Evolutionary conservation across 2,888 invertebrate genomes (phyloP).

Genomic region (Morpho deidamia): DNA sequence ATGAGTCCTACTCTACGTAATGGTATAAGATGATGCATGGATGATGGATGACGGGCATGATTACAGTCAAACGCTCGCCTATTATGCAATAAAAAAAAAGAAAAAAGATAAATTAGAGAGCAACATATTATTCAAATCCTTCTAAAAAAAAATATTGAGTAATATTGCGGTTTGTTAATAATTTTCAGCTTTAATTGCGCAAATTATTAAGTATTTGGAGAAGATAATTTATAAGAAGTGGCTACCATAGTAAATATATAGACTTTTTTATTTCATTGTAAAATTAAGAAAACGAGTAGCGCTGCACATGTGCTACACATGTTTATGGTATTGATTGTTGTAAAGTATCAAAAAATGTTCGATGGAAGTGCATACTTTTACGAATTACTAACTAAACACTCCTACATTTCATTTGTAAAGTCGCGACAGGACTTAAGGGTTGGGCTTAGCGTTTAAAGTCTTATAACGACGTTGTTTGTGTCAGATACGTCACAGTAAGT

Average conservation of each 20-base stretch:
- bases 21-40: no score
- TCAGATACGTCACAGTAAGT: neutral
- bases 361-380: conserved; percentile 62
- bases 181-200: no score
- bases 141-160: no score
- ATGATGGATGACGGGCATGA: no score
- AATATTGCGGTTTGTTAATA: no score
- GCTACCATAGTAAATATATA: neutral
- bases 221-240: neutral
- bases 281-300: neutral
- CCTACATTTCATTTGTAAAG: conserved; percentile 4
- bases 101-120: no score
- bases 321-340: conserved; percentile 5
- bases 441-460: neutral
- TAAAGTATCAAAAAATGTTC: conserved; percentile 38
- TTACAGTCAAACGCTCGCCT: no score
- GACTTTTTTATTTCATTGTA: neutral
- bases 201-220: no score
- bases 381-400: neutral
- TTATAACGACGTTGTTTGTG: neutral
- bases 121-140: no score
- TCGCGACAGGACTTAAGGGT: conserved; percentile 3
- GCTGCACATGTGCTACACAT: neutral
- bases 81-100: no score
- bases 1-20: no score